Evolutionary conservation across 2,113 vertebrate genomes (phyloP).

Genomic region (rabbit (Oryctolagus cuniculus)): DNA sequence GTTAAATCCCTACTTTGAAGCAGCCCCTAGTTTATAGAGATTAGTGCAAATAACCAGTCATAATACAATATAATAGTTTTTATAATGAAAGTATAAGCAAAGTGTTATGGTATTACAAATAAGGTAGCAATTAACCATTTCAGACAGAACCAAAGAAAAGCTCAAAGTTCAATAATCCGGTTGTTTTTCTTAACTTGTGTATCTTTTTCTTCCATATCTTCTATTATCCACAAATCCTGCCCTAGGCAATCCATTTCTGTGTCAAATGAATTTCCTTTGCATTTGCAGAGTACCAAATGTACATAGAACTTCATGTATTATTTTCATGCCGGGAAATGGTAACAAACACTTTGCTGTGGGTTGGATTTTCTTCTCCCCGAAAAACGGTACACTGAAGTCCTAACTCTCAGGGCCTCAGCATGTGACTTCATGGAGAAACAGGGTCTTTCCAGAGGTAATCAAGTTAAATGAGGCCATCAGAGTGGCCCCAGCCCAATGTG

Average conservation of each 20-base stretch:
- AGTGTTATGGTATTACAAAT: background rate
- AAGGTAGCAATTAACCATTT: background rate
- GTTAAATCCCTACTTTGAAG: background rate
- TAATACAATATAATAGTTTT: background rate
- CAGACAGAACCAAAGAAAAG: background rate
- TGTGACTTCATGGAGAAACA: background rate
- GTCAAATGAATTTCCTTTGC: constrained; percentile 31
- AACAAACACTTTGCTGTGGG: background rate
- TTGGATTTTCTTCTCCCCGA: background rate
- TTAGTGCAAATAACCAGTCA: background rate
- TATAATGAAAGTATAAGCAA: background rate
- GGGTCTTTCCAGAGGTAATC: background rate
- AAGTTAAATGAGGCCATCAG: background rate
- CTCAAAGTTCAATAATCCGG: background rate
- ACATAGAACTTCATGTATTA: background rate
- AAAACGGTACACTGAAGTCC: background rate
- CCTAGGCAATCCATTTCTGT: background rate
- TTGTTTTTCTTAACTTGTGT: background rate
- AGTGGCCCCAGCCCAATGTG: background rate
- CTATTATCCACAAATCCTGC: background rate
- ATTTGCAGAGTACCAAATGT: background rate
- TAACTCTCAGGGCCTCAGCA: background rate
- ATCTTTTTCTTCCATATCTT: background rate
- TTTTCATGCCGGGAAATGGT: background rate
- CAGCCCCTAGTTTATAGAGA: background rate